Conservation (phyloP, 2,113 vertebrate species). For the Balaenoptera acutorostrata region DNA sequence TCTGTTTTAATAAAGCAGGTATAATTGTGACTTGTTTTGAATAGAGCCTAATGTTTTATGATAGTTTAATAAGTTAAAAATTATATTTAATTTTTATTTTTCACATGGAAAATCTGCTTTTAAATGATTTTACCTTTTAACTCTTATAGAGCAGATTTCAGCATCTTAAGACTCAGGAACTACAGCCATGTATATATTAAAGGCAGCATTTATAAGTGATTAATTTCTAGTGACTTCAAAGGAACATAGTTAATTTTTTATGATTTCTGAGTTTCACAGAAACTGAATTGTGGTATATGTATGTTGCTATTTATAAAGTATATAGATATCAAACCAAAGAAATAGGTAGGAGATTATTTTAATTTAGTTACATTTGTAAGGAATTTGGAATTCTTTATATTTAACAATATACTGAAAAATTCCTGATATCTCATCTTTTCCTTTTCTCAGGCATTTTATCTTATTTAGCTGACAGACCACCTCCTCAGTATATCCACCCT, state of each 20-base stretch:
- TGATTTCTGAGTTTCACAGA: slow-evolving; percentile 3
- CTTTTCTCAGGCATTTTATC: slow-evolving; percentile 91
- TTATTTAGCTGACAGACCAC: slow-evolving; percentile 96
- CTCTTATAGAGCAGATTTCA: background rate
- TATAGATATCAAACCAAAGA: background rate
- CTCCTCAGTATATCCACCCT: slow-evolving; percentile 98
- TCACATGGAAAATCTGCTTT: background rate
- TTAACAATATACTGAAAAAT: background rate
- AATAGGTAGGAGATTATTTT: background rate
- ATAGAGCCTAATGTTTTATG: background rate
- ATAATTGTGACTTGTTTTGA: background rate
- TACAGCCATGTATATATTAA: background rate
- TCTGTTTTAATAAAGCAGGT: background rate
- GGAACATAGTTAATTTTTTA: background rate
- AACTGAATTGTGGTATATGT: background rate
- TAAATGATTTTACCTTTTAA: slow-evolving; percentile 33
- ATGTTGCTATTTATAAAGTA: background rate
- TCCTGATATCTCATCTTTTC: background rate
- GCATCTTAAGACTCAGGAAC: background rate
- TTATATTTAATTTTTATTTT: background rate
- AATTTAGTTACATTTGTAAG: slow-evolving; percentile 5
- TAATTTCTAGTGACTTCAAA: background rate
- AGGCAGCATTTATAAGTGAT: background rate
- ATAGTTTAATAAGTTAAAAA: background rate
- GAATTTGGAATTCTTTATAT: background rate